A percentile compares a stretch with the other conserved stretches of the same genome.
These are phyloP conservation scores for Alloscopus bannaensis DNA, from an alignment of 2,888 invertebrate genomes.

Conservation along the genomic window DNA sequence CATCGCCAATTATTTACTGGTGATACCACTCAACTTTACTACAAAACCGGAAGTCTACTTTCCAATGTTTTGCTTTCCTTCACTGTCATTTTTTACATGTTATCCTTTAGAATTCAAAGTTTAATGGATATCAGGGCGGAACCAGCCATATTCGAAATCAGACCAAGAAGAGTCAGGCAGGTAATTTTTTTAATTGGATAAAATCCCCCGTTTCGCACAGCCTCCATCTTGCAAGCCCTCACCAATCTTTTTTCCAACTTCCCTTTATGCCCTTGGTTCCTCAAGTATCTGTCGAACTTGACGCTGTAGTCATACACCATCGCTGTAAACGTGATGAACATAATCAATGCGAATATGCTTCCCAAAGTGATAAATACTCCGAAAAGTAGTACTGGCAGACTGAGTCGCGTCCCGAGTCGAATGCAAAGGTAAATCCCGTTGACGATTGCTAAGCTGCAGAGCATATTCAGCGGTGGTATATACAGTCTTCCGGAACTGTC, in stretches of 20 bases:
- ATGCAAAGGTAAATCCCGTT: not conserved
- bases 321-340: constrained; percentile 28
- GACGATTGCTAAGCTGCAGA: not conserved
- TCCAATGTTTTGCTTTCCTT: too few species aligned
- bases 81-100: too few species aligned
- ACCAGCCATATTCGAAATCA: constrained; percentile 5
- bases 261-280: not conserved
- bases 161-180: constrained; percentile 12
- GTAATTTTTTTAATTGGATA: constrained; percentile 39
- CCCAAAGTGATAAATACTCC: not conserved
- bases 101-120: not conserved
- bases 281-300: constrained; percentile 22
- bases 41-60: too few species aligned
- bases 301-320: constrained; percentile 33
- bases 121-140: constrained; percentile 1
- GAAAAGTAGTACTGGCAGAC: not conserved
- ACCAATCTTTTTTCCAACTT: not conserved
- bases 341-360: not conserved
- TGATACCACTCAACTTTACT: too few species aligned
- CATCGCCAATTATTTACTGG: too few species aligned
- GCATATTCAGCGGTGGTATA: constrained; percentile 6
- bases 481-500: constrained; percentile 9
- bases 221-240: constrained; percentile 19
- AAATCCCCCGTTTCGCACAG: constrained; percentile 26
- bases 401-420: not conserved